A percentile compares a stretch with the other conserved stretches of the same genome.
phyloP scores from a whole-genome alignment of 2,888 invertebrate species.

The Neocrepidodera transversa region DNA sequence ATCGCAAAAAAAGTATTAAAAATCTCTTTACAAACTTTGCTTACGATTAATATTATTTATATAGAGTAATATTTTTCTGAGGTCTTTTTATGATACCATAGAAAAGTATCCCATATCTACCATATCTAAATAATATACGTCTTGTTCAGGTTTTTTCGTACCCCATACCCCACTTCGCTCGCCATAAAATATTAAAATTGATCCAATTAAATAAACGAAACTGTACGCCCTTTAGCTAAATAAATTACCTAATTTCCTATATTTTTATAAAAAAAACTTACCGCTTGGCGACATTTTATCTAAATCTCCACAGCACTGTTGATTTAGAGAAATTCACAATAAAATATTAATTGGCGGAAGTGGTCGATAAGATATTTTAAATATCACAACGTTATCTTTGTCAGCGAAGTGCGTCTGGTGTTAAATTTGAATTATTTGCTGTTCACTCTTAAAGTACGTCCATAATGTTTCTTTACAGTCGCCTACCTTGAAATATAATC shows the following conservation, averaged over 20 bases:
- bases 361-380: constrained; percentile 27
- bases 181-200: background rate
- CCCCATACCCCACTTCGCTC: background rate
- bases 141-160: background rate
- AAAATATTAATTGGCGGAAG: constrained; percentile 17
- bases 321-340: background rate
- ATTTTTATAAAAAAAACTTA: constrained; percentile 7
- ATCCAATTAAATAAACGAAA: background rate
- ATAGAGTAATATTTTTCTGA: no score
- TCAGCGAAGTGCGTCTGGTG: background rate
- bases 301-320: background rate
- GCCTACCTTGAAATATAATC: constrained; percentile 38
- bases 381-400: constrained; percentile 6
- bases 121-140: background rate
- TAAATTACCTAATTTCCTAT: background rate
- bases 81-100: no score
- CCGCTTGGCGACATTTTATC: constrained; percentile 29
- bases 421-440: constrained; percentile 9
- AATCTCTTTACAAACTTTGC: background rate
- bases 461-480: constrained; percentile 28
- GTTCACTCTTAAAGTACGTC: constrained; percentile 15
- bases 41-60: background rate
- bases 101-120: no score
- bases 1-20: background rate
- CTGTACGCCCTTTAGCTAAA: background rate